These are phyloP conservation scores for Gymnocheta viridis DNA, from an alignment of 2,888 invertebrate genomes.

Conservation along the genomic window DNA sequence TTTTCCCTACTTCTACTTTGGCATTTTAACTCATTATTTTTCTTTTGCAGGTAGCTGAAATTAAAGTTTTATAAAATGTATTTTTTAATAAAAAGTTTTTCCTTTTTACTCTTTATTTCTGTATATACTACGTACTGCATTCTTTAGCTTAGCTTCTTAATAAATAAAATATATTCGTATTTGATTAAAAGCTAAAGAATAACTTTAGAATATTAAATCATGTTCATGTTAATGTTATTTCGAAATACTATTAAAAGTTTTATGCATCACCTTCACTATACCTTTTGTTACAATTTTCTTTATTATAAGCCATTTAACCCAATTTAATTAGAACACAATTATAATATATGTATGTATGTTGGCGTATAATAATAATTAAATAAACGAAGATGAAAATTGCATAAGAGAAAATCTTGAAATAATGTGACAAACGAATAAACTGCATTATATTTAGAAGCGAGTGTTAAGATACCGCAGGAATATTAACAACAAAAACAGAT, in stretches of 20 bases:
- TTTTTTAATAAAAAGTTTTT: too few relatives aligned
- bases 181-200: not conserved
- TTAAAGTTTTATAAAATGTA: too few relatives aligned
- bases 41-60: too few relatives aligned
- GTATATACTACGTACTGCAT: too few relatives aligned
- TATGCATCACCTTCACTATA: not conserved
- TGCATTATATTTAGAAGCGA: conserved; percentile 48
- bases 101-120: too few relatives aligned
- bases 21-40: too few relatives aligned
- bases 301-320: conserved; percentile 17
- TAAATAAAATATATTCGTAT: not conserved
- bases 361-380: conserved; percentile 38
- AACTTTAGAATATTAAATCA: not conserved
- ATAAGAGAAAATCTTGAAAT: conserved; percentile 48
- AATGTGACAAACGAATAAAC: conserved; percentile 56
- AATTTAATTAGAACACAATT: conserved; percentile 44
- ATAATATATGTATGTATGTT: conserved; percentile 21
- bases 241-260: not conserved
- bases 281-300: conserved; percentile 11
- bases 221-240: not conserved
- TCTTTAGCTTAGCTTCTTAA: not conserved
- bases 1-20: too few relatives aligned
- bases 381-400: not conserved
- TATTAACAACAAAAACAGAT: conserved; percentile 9
- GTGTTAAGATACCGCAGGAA: conserved; percentile 8